A percentile compares a stretch with the other conserved stretches of the same genome.
Conservation (phyloP, 2,113 vertebrate species). For the Scartelaos histophorus region DNA sequence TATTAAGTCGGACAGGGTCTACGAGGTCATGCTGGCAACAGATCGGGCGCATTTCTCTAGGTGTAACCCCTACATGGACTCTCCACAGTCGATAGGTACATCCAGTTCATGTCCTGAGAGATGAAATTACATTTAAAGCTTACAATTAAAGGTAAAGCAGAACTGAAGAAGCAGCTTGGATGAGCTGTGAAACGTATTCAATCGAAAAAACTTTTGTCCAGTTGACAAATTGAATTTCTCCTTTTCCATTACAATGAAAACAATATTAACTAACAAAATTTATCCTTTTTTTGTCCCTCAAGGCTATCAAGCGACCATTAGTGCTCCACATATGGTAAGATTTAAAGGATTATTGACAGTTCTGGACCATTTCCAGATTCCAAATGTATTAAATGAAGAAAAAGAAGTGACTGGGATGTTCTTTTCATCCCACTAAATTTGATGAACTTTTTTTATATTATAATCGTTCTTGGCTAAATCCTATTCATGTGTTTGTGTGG, state of each 20-base stretch:
- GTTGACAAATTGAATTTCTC: no score
- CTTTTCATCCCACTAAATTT: background rate
- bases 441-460: conserved; percentile 6
- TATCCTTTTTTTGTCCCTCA: conserved; percentile 45
- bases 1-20: conserved; percentile 97
- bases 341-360: conserved; percentile 23
- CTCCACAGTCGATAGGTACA: conserved; percentile 98
- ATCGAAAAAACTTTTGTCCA: no score
- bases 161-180: no score
- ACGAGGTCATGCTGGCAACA: conserved; percentile 96
- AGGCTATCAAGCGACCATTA: conserved; percentile 99
- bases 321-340: conserved; percentile 98
- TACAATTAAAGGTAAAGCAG: no score
- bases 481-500: background rate
- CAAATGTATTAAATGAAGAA: background rate
- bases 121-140: background rate
- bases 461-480: background rate
- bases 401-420: background rate
- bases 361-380: conserved; percentile 17
- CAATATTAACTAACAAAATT: conserved; percentile 31
- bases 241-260: background rate
- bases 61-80: conserved; percentile 98
- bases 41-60: conserved; percentile 94
- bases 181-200: no score
- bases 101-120: conserved; percentile 13